Percentiles rank a stretch among this genome's conserved stretches.
Conservation (phyloP, 2,797 vertebrate genomes). For the Artibeus jamaicensis region DNA sequence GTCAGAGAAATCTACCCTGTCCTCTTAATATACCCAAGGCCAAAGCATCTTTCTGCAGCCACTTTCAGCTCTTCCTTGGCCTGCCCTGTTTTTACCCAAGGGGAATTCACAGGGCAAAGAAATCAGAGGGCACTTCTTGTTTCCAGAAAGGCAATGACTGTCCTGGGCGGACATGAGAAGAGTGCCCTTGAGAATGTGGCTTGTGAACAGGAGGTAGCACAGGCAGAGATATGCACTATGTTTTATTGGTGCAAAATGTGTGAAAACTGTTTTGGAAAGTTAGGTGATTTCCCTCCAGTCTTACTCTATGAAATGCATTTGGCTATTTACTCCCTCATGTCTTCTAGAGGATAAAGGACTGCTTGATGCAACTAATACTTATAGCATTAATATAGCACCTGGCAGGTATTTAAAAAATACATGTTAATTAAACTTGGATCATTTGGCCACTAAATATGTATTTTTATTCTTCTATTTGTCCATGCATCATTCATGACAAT, state of each 20-base stretch:
- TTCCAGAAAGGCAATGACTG: not conserved
- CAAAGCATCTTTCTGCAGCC: not conserved
- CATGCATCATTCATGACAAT: not conserved
- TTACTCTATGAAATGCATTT: not conserved
- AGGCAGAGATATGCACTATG: not conserved
- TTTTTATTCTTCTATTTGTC: not conserved
- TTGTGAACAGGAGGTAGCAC: not conserved
- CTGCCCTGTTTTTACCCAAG: not conserved
- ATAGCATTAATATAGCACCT: not conserved
- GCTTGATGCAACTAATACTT: not conserved
- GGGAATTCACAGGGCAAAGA: not conserved
- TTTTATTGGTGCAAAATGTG: not conserved
- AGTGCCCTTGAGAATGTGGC: not conserved
- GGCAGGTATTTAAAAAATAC: not conserved
- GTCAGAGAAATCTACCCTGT: not conserved
- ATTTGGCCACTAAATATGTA: not conserved
- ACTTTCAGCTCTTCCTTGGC: not conserved
- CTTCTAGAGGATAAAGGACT: not conserved
- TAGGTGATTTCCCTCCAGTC: not conserved
- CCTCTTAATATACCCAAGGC: not conserved
- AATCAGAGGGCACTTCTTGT: not conserved
- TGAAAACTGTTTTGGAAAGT: not conserved
- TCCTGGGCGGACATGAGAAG: not conserved
- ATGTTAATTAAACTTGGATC: not conserved
- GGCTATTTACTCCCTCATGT: not conserved